Evolutionary conservation across 2,888 invertebrate genomes (phyloP).

Genomic region (Acheta domesticus): DNA sequence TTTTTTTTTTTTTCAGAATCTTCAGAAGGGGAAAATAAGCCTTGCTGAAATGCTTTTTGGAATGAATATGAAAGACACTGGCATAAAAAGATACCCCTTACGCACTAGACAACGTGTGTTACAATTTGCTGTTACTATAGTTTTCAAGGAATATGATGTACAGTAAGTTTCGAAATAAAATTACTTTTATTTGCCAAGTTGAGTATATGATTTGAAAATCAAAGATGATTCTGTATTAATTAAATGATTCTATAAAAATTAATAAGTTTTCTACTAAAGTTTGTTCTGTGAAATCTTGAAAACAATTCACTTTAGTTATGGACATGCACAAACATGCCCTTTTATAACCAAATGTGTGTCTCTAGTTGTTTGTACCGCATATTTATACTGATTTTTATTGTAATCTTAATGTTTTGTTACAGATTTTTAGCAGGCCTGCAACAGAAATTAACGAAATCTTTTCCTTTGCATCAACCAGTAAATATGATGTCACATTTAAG

Average conservation of each 20-base stretch:
- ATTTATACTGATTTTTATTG: neutral
- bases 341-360: too few relatives aligned
- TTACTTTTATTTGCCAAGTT: neutral
- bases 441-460: slow-evolving; percentile 63
- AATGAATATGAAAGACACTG: slow-evolving; percentile 84
- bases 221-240: too few relatives aligned
- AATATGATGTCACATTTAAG: slow-evolving; percentile 33
- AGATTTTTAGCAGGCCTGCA: slow-evolving; percentile 74
- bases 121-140: slow-evolving; percentile 86
- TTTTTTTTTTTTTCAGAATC: slow-evolving; percentile 55
- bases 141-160: slow-evolving; percentile 74
- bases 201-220: neutral
- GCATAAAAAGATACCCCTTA: slow-evolving; percentile 83
- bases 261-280: neutral
- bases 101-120: slow-evolving; percentile 79
- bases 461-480: slow-evolving; percentile 63
- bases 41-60: slow-evolving; percentile 89
- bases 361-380: too few relatives aligned
- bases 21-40: slow-evolving; percentile 80
- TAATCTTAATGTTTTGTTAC: slow-evolving; percentile 44
- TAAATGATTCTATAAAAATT: too few relatives aligned
- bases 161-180: slow-evolving; percentile 55
- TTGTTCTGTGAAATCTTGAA: neutral
- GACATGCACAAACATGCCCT: too few relatives aligned
- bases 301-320: too few relatives aligned